phyloP scores from a whole-genome alignment of 2,113 vertebrate species.

The Laticauda laticaudata region DNA sequence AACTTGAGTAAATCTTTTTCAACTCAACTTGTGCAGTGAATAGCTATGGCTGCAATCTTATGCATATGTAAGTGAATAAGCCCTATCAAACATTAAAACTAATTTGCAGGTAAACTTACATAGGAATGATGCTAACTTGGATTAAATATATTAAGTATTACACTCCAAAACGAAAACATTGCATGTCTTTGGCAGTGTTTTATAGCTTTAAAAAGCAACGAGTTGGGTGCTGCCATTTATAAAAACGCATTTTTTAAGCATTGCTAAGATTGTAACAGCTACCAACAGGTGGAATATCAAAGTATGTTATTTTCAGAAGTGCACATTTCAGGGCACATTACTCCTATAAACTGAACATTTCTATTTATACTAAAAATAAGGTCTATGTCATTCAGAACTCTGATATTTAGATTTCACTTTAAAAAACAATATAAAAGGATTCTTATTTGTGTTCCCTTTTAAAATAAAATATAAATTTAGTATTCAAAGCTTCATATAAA shows the following conservation, averaged over 20 bases:
- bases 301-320: conserved; percentile 2
- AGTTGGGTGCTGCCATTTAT: background rate
- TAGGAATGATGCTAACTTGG: background rate
- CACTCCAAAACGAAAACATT: background rate
- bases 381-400: background rate
- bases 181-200: background rate
- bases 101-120: background rate
- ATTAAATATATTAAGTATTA: background rate
- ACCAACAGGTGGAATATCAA: conserved; percentile 1
- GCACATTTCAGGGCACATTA: conserved; percentile 12
- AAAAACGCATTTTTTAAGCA: background rate
- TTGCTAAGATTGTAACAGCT: background rate
- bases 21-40: background rate
- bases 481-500: background rate
- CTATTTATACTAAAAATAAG: background rate
- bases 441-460: background rate
- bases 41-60: background rate
- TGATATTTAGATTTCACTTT: background rate
- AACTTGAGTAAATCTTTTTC: background rate
- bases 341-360: background rate
- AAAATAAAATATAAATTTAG: background rate
- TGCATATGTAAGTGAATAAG: background rate
- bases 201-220: background rate
- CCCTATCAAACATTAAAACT: background rate
- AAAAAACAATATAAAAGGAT: background rate